A percentile compares a stretch with the other conserved stretches of the same genome.
Evolutionary conservation across 2,113 vertebrate species (phyloP).

Genomic region (Elephantulus edwardii): DNA sequence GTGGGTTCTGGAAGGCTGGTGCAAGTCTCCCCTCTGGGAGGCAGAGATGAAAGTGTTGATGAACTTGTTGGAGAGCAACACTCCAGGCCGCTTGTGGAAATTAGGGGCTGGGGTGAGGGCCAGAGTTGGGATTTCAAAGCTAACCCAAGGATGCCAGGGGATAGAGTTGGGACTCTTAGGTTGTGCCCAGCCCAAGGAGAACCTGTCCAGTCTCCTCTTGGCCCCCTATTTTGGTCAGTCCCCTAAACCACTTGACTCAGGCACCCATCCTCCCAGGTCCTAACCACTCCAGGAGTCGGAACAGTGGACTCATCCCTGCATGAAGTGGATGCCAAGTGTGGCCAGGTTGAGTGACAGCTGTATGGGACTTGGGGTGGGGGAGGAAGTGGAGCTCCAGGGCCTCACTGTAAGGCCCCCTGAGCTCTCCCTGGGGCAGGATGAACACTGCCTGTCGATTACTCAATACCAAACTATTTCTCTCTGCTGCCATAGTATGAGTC

Average conservation of each 20-base stretch:
- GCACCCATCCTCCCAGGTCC: background rate
- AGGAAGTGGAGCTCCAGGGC: background rate
- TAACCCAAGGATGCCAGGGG: background rate
- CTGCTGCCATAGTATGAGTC: constrained; percentile 34
- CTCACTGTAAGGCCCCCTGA: background rate
- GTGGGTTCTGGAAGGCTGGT: too few relatives aligned
- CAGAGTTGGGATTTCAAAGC: background rate
- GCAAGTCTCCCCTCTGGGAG: background rate
- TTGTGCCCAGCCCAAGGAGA: background rate
- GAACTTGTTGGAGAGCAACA: background rate
- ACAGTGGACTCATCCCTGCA: background rate
- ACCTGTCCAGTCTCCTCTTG: background rate
- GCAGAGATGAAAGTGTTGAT: constrained; percentile 7
- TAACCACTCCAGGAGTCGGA: background rate
- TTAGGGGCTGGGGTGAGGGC: background rate
- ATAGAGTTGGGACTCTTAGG: background rate
- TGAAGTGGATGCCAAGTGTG: background rate
- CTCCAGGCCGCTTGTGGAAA: background rate
- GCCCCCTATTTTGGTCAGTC: too few relatives aligned
- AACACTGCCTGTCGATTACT: background rate
- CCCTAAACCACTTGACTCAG: too few relatives aligned
- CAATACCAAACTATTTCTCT: background rate
- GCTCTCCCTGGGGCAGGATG: background rate
- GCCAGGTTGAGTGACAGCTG: background rate
- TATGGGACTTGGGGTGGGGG: background rate